A percentile compares a stretch with the other conserved stretches of the same genome.
These are phyloP conservation scores for Netelia fuscicornis DNA, from an alignment of 2,888 invertebrate species.

Conservation along the genomic window DNA sequence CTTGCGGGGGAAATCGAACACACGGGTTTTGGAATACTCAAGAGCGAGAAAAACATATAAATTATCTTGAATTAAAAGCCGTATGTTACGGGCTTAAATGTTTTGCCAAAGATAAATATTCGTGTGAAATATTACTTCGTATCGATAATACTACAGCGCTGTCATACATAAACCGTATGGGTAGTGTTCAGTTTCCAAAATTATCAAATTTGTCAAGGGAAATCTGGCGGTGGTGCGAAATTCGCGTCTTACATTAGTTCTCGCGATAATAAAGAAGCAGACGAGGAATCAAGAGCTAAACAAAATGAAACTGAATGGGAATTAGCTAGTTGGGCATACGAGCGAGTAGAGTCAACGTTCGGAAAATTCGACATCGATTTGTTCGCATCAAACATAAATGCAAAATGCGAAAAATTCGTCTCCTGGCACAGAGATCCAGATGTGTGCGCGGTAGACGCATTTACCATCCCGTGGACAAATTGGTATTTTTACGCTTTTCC, in stretches of 20 bases:
- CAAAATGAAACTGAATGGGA: constrained; percentile 66
- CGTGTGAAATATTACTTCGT: neutral
- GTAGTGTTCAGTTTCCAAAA: neutral
- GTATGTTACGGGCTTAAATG: too few species aligned
- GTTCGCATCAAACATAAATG: constrained; percentile 73
- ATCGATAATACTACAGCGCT: neutral
- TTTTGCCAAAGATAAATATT: neutral
- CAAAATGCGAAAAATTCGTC: constrained; percentile 73
- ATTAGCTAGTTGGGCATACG: constrained; percentile 55
- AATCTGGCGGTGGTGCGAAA: neutral
- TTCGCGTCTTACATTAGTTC: neutral
- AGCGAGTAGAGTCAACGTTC: constrained; percentile 62
- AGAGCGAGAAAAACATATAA: too few species aligned
- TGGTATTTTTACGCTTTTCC: too few species aligned
- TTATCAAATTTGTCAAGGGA: too few species aligned
- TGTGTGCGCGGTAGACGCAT: too few species aligned
- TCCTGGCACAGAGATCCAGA: too few species aligned
- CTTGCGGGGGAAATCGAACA: too few species aligned
- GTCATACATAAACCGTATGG: neutral
- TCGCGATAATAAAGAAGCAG: neutral
- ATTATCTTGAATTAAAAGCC: too few species aligned
- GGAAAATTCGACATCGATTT: constrained; percentile 72
- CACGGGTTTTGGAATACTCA: too few species aligned
- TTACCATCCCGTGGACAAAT: too few species aligned
- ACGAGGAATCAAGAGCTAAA: constrained; percentile 1